These are phyloP conservation scores for Leptopilina clavipes DNA, from an alignment of 1,140 invertebrate species.

Conservation along the genomic window DNA sequence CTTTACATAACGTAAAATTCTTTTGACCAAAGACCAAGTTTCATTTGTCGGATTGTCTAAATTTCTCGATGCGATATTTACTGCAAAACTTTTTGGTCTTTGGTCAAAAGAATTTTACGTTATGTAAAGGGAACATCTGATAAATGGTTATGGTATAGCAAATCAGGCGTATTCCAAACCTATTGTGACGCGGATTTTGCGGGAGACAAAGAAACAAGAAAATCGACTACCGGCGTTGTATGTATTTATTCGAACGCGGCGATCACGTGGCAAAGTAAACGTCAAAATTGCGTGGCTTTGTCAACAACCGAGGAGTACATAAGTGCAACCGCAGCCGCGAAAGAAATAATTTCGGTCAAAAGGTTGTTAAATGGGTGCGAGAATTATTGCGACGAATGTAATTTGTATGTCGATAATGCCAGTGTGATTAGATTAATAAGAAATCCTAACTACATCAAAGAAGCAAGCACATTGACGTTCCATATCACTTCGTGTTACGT, in stretches of 20 bases:
- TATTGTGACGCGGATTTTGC: conserved; percentile 69
- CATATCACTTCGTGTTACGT: too few relatives aligned
- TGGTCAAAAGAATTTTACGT: conserved; percentile 64
- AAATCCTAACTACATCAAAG: conserved; percentile 51
- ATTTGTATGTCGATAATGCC: conserved; percentile 49
- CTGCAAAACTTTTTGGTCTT: conserved; percentile 61
- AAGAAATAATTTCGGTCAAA: conserved; percentile 57
- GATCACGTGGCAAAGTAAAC: conserved; percentile 67
- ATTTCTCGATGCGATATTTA: too few relatives aligned
- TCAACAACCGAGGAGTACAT: conserved; percentile 76
- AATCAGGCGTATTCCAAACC: conserved; percentile 28
- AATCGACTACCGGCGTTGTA: conserved; percentile 64
- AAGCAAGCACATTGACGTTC: conserved; percentile 60
- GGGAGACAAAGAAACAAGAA: conserved; percentile 57
- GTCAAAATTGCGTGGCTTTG: conserved; percentile 70
- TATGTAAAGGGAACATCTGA: conserved; percentile 45
- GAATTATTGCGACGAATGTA: conserved; percentile 3
- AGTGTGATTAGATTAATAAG: conserved; percentile 49
- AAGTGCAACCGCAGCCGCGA: conserved; percentile 55
- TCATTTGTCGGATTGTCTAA: too few relatives aligned
- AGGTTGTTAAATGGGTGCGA: too few relatives aligned
- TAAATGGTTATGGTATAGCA: conserved; percentile 41
- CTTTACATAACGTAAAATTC: conserved; percentile 60
- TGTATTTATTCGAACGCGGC: conserved; percentile 58
- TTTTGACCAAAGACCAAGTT: conserved; percentile 63